Evolutionary conservation across 2,888 invertebrate species (phyloP), one percentile per base, ranked within the genome.

Genomic region (Lepidocyrtinus sp.): DNA sequence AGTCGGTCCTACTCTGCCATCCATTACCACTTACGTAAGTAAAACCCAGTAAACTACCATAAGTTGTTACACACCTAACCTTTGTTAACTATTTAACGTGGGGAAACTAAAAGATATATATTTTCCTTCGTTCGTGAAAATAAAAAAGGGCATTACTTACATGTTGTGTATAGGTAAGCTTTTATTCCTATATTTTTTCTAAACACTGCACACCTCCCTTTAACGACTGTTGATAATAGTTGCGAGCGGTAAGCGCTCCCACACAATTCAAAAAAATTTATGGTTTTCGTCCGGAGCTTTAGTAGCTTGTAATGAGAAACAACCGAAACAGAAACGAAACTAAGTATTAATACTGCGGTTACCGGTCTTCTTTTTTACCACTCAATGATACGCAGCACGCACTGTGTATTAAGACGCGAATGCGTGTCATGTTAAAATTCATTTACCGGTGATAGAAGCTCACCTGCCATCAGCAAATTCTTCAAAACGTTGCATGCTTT

Each of bases 251-350:
- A n/a, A 2, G 59, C 59, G 59, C 59, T 59, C 59, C 22, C 64
- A 27, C 73, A 65, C 65, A 25, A 55, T 72, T 72, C 46, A 45
- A n/a, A 46, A 27, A 75, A 75, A 75, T 75, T 75, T 67, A 75
- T 75, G 75, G 75, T 62, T 69, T 62, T 69, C 26, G 24, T 75
- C 69, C 68, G 25, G 69, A 50, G 46, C 55, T 63, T 65, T 64
- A 26, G 67, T 45, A 63, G 36, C 46, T 3, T 59, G 59, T 59
- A 62, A 69, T 75, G 69, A 75, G 67, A 68, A 68, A 68, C 68
- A 75, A 26, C 17, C 21, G 26, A 26, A n/a, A 25, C n/a, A 63
- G 26, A 25, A 24, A 65, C n/a, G 65, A 5, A 65, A 59, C 1
- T 21, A 59, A 59, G 59, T 21, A 55, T 55, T n/a, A 2, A 59